These are phyloP conservation scores for Phasia obesa DNA, from an alignment of 2,888 invertebrate genomes.

Conservation along the genomic window DNA sequence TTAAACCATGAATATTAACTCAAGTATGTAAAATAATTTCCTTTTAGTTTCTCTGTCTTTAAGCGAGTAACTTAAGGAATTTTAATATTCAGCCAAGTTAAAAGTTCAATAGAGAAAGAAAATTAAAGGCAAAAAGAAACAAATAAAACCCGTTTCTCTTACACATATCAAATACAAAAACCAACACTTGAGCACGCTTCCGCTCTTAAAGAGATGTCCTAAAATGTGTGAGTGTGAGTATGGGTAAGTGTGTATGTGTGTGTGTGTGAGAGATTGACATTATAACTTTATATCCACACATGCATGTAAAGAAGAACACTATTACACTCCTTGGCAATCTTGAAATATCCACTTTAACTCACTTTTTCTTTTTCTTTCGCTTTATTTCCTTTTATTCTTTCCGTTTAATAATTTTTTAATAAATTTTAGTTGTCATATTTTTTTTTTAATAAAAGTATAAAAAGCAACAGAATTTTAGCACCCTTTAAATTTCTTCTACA, in stretches of 20 bases:
- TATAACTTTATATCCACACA: too few species aligned
- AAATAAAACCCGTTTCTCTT: slow-evolving; percentile 41
- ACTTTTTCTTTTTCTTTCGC: slow-evolving; percentile 24
- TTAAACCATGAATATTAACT: background rate
- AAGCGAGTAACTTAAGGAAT: slow-evolving; percentile 2
- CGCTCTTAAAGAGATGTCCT: slow-evolving; percentile 75
- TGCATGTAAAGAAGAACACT: slow-evolving; percentile 14
- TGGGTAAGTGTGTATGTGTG: slow-evolving; percentile 1
- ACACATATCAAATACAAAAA: slow-evolving; percentile 49
- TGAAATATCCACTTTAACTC: slow-evolving; percentile 27
- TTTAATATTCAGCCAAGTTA: slow-evolving; percentile 14
- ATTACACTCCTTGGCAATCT: too few species aligned
- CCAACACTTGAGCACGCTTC: slow-evolving; percentile 79
- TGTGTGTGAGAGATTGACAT: slow-evolving; percentile 38
- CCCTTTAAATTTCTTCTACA: slow-evolving; percentile 32
- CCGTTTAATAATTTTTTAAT: slow-evolving; percentile 45
- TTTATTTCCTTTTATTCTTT: background rate
- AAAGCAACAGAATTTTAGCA: slow-evolving; percentile 15
- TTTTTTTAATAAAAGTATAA: slow-evolving; percentile 13
- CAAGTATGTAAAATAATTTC: background rate
- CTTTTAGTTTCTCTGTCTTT: background rate
- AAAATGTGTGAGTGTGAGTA: slow-evolving; percentile 2
- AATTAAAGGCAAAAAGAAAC: slow-evolving; percentile 4
- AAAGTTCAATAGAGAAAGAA: slow-evolving; percentile 34
- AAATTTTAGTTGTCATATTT: slow-evolving; percentile 46